Conservation (phyloP, 2,113 vertebrate genomes). For the Paradoxurus hermaphroditus region DNA sequence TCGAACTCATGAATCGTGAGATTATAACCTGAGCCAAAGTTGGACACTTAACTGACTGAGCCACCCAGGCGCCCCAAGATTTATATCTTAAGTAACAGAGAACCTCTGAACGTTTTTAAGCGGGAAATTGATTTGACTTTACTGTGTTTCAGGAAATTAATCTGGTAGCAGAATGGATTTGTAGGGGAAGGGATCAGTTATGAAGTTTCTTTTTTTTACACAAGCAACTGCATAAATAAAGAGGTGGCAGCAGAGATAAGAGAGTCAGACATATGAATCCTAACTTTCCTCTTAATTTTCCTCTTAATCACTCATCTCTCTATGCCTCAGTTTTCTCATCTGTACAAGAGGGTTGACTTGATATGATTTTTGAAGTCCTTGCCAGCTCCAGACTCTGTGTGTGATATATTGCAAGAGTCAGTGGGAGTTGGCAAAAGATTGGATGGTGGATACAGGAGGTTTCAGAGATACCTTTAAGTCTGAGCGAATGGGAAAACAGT, state of each 20-base stretch:
- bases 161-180: constrained; percentile 16
- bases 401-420: not conserved
- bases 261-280: not conserved
- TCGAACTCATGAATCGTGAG: too few relatives aligned
- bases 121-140: not conserved
- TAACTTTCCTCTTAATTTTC: constrained; percentile 38
- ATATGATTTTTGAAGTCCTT: not conserved
- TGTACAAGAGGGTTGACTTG: not conserved
- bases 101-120: constrained; percentile 36
- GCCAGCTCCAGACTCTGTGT: not conserved
- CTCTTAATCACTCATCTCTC: not conserved
- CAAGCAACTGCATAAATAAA: not conserved
- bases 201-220: not conserved
- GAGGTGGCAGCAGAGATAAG: not conserved
- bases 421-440: not conserved
- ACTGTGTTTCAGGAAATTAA: constrained; percentile 31
- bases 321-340: not conserved
- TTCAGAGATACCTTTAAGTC: constrained; percentile 10
- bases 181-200: not conserved
- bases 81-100: not conserved
- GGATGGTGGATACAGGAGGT: not conserved
- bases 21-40: too few relatives aligned
- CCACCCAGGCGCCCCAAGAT: not conserved
- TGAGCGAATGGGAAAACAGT: constrained; percentile 21
- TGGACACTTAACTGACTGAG: too few relatives aligned